A percentile compares a stretch with the other conserved stretches of the same genome.
phyloP scores from a whole-genome alignment of 2,113 vertebrate genomes.

The Lasiurus cinereus region DNA sequence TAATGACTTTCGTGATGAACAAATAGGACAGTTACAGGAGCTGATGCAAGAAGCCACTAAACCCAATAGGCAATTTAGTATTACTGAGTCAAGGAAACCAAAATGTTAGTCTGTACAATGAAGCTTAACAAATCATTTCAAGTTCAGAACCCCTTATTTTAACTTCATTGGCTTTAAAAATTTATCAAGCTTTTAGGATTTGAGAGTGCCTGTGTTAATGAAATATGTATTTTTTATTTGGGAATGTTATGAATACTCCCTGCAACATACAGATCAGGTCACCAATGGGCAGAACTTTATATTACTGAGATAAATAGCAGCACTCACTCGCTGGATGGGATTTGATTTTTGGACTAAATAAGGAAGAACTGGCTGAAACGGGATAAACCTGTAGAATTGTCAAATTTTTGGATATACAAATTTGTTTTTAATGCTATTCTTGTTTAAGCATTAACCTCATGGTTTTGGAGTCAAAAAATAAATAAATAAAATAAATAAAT shows the following conservation, averaged over 20 bases:
- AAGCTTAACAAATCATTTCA: not conserved
- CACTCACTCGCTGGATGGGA: not conserved
- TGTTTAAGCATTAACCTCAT: not conserved
- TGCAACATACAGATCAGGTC: not conserved
- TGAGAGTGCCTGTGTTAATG: conserved; percentile 28
- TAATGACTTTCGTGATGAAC: conserved; percentile 91
- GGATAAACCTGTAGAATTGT: conserved; percentile 1
- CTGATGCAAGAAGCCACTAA: conserved; percentile 96
- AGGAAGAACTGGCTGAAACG: not conserved
- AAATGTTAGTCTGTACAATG: conserved; percentile 65
- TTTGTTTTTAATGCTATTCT: not conserved
- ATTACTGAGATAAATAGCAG: not conserved
- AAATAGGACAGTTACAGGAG: conserved; percentile 94
- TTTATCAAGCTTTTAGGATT: not conserved
- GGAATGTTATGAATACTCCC: not conserved
- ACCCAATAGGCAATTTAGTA: conserved; percentile 88
- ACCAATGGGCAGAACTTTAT: not conserved
- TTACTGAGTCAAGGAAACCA: conserved; percentile 86
- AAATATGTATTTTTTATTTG: not conserved
- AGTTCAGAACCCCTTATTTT: not conserved
- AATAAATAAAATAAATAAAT: no score
- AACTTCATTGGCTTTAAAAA: not conserved
- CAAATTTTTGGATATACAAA: not conserved
- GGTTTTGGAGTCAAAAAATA: not conserved
- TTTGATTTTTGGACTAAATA: conserved; percentile 28